Evolutionary conservation across 2,113 vertebrate species (phyloP).

Genomic region (Sminthopsis crassicaudata): DNA sequence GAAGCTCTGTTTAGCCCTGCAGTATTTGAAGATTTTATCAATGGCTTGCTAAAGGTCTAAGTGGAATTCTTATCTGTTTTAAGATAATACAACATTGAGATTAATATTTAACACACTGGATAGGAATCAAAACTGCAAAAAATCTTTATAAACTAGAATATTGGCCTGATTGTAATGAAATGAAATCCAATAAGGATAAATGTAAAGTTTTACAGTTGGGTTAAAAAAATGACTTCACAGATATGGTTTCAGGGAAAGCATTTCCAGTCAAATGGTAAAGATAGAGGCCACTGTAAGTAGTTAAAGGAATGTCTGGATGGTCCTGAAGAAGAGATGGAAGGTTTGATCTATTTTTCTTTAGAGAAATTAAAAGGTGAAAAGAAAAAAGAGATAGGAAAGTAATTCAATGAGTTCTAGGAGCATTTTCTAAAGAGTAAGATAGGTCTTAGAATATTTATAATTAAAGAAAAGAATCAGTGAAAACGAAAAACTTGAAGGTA

Average conservation of each 20-base stretch:
- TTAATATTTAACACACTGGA: not conserved
- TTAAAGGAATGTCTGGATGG: not conserved
- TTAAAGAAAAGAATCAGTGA: not conserved
- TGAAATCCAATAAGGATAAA: not conserved
- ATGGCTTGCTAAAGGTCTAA: not conserved
- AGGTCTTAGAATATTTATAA: not conserved
- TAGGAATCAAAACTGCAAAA: not conserved
- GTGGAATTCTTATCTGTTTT: not conserved
- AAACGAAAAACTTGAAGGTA: not conserved
- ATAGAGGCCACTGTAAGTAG: not conserved
- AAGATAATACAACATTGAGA: not conserved
- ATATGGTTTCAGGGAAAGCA: not conserved
- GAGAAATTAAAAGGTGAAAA: not conserved
- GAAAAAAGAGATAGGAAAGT: not conserved
- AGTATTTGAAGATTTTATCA: not conserved
- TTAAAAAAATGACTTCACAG: not conserved
- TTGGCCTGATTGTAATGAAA: not conserved
- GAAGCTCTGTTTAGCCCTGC: not conserved
- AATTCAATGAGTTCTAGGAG: not conserved
- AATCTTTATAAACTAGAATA: not conserved
- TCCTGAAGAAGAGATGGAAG: not conserved
- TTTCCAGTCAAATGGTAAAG: not conserved
- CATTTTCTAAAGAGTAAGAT: not conserved
- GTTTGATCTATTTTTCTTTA: not conserved
- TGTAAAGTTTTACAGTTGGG: not conserved